Evolutionary conservation across 2,888 invertebrate genomes (phyloP), one percentile per base, ranked within the genome.

Genomic region (Cancer borealis): DNA sequence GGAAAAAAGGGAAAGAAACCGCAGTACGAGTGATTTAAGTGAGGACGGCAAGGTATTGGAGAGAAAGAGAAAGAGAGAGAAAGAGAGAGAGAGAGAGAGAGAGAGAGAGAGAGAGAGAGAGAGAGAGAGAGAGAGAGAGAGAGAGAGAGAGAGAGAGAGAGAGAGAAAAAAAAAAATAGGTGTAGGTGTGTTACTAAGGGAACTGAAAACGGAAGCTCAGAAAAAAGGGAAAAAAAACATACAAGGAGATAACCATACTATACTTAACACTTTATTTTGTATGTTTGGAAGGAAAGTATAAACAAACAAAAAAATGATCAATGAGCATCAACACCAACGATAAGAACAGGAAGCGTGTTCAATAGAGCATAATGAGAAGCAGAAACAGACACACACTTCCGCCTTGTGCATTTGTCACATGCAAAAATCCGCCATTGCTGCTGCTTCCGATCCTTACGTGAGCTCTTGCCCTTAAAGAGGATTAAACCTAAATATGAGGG

Each of bases 391-490:
- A 30, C 39, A 30, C 84, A 30, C 39, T 30, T 39, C 30, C 39
- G 39, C 84, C 39, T 10, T 39, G 0, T 39, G 84, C n/a, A 26
- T 73, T 73, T 73, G 73, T 73, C 73, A 73, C 73, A n/a, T 26
- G n/a, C 73, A n/a, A 21, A 26, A 10, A 73, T 73, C 73, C 84
- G 39, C 73, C 84, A 39, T 12, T 10, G 39, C 39, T 39, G n/a
- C 39, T 4, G 84, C 39, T 4, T 84, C 39, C 39, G 84, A 10
- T 39, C 84, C 84, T 84, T 39, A 30, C 30, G 84, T 39, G 84
- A 84, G 84, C 84, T 39, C 39, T 14, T 30, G 84, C 39, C 84
- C 84, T 73, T 84, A 84, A 84, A 84, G 84, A 84, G 84, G 84
- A 30, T 84, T 84, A 84, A 14, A 39, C 39, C 84, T 21, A 39